Percentiles rank a stretch among this genome's conserved stretches.
Conservation (phyloP, 2,797 vertebrate genomes). For the Xerus rutilus region DNA sequence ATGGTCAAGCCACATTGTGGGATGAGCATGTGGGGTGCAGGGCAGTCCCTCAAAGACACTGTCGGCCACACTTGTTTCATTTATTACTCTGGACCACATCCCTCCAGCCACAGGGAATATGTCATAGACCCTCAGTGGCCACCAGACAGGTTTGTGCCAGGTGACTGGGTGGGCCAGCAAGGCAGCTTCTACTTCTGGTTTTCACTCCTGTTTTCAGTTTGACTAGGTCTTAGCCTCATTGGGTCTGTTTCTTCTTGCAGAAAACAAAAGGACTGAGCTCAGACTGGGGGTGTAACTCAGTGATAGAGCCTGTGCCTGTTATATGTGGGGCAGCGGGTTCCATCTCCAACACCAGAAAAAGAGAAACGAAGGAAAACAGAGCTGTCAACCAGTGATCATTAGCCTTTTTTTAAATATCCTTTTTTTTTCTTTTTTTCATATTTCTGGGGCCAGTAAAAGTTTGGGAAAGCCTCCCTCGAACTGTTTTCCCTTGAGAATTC, state of each 20-base stretch:
- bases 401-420: neutral
- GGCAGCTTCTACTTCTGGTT: neutral
- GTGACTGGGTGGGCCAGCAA: fast-evolving
- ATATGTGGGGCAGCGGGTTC: neutral
- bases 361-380: neutral
- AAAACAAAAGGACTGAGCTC: neutral
- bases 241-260: neutral
- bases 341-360: neutral
- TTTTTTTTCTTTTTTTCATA: neutral
- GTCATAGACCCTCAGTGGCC: neutral
- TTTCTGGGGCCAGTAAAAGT: neutral
- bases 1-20: neutral
- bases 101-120: too few relatives aligned
- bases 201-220: neutral
- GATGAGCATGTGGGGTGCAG: neutral
- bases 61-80: neutral
- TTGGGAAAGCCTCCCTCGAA: neutral
- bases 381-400: neutral
- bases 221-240: neutral
- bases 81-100: neutral
- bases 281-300: neutral
- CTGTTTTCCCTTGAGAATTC: neutral
- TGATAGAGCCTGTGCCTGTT: neutral
- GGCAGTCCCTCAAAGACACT: neutral
- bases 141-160: neutral